phyloP scores from a whole-genome alignment of 1,140 invertebrate species.

The Bombus affinis region DNA sequence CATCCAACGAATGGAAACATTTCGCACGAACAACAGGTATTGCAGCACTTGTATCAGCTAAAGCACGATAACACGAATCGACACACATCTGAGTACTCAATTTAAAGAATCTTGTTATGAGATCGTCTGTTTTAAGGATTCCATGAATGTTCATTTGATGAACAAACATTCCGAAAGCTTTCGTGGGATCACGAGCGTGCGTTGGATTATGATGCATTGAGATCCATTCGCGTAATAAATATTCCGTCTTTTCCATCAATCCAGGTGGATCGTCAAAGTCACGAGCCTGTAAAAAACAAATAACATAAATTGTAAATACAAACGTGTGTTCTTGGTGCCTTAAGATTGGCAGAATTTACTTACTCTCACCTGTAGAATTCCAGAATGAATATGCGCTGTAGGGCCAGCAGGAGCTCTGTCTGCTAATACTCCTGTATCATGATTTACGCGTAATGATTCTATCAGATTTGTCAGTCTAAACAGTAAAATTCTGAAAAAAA shows the following conservation, averaged over 20 bases:
- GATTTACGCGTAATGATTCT: conserved; percentile 89
- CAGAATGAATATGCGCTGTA: conserved; percentile 95
- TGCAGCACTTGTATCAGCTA: conserved; percentile 84
- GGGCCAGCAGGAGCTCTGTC: conserved; percentile 89
- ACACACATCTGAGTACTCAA: conserved; percentile 98
- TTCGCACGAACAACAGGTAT: conserved; percentile 90
- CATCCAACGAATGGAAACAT: conserved; percentile 97
- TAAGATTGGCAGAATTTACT: conserved; percentile 68
- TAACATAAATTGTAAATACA: conserved; percentile 27
- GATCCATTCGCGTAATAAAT: conserved; percentile 97
- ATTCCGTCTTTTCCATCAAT: conserved; percentile 97
- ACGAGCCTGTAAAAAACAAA: conserved; percentile 85
- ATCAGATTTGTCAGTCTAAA: conserved; percentile 87
- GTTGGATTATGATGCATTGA: conserved; percentile 92
- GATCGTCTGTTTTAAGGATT: conserved; percentile 98
- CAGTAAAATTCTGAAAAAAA: conserved; percentile 73
- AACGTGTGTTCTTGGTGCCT: conserved; percentile 15
- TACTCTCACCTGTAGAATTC: conserved; percentile 91
- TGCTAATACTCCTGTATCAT: conserved; percentile 86
- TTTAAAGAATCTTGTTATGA: conserved; percentile 98
- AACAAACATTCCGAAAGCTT: conserved; percentile 97
- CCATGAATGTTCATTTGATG: conserved; percentile 98
- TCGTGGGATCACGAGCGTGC: conserved; percentile 92
- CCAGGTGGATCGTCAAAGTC: conserved; percentile 97
- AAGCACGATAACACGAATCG: conserved; percentile 94